A percentile compares a stretch with the other conserved stretches of the same genome.
Conservation (phyloP, 2,113 vertebrate species). For the Pao palembangensis region DNA sequence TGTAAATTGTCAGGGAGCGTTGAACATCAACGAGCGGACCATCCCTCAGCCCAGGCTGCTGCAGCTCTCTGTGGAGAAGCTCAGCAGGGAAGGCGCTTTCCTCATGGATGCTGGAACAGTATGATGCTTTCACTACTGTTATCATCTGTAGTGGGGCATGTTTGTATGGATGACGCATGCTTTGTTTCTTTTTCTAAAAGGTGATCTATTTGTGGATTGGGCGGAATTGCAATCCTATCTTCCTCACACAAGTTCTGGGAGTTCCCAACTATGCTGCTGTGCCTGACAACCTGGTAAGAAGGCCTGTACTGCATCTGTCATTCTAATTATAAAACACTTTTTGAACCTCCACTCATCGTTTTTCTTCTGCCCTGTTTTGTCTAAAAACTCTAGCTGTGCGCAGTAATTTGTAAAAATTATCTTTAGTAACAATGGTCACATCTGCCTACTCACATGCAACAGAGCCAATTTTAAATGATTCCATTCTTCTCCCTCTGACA, state of each 20-base stretch:
- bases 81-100: slow-evolving; percentile 88
- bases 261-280: slow-evolving; percentile 83
- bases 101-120: slow-evolving; percentile 93
- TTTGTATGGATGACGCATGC: too few relatives aligned
- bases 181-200: slow-evolving; percentile 58
- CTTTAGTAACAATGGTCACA: not conserved
- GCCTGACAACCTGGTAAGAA: slow-evolving; percentile 85
- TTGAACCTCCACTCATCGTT: not conserved
- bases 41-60: slow-evolving; percentile 89
- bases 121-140: slow-evolving; percentile 34
- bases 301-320: not conserved
- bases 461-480: too few relatives aligned
- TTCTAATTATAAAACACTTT: not conserved
- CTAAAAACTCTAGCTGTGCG: too few relatives aligned
- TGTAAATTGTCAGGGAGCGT: slow-evolving; percentile 77
- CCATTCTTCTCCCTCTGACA: slow-evolving; percentile 32
- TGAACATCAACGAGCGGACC: slow-evolving; percentile 85
- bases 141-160: too few relatives aligned
- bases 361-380: not conserved
- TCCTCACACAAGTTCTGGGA: slow-evolving; percentile 88
- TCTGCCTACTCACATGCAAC: not conserved
- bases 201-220: slow-evolving; percentile 91
- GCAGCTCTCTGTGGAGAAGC: slow-evolving; percentile 92
- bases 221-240: slow-evolving; percentile 83
- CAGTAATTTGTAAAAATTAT: not conserved